Evolutionary conservation across 1,140 invertebrate genomes (phyloP), one percentile per base, ranked within the genome.

Genomic region (Octopus bimaculoides): DNA sequence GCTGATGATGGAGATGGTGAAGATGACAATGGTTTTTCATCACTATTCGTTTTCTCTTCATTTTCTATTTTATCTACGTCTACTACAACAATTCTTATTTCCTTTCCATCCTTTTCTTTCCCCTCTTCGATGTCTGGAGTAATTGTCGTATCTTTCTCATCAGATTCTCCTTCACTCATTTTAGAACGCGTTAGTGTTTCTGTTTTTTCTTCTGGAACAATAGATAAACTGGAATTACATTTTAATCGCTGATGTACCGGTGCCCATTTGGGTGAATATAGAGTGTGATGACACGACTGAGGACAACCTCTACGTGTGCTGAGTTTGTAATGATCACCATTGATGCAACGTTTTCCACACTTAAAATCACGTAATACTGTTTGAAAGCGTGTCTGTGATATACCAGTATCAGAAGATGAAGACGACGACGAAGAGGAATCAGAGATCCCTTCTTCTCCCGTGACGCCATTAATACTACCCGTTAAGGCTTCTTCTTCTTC

Each of bases 221-320:
- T 71, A 71, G 66, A 71, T 6, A 71, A 17, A 6, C 66, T 20
- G 9, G 66, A 71, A n/a, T 71, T 71, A 71, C 66, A n/a, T 20
- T 71, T 71, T 71, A 71, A 20, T n/a, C 66, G 66, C 14, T 71
- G 66, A 20, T 71, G 66, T 14, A 20, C 66, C 6, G 66, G 66
- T 12, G 66, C 66, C 66, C 66, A 71, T 20, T 71, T 71, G 17
- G 66, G 66, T 14, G 66, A 71, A 14, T 71, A 71, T 71, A 71
- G 2, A 6, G 66, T 71, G 14, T 71, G 66, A 71, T 71, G 66
- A 14, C 66, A 71, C 17, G 66, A 71, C 14, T 71, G 66, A 14
- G 66, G 66, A 20, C 66, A 71, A 8, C 66, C 66, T 20, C 66
- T 8, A 17, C 66, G 66, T 6, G 8, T 9, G 26, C 7, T 71